A percentile compares a stretch with the other conserved stretches of the same genome.
Evolutionary conservation across 2,113 vertebrate species (phyloP).

Genomic region (Sinocyclocheilus anshuiensis): DNA sequence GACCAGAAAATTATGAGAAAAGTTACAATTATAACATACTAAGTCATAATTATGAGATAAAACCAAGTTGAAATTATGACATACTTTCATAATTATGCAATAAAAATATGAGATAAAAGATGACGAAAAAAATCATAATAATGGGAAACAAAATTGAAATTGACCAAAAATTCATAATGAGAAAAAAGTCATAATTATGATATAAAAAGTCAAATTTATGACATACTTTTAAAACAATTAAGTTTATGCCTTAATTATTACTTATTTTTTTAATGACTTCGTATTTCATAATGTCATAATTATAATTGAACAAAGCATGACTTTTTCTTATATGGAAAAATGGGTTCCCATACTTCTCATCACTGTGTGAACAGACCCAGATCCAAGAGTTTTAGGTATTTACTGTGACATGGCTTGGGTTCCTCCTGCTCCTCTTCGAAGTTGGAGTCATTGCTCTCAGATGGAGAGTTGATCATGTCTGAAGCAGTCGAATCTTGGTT

Average conservation of each 20-base stretch:
- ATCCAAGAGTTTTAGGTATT: conserved; percentile 44
- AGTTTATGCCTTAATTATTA: neutral
- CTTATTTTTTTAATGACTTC: neutral
- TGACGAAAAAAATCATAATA: neutral
- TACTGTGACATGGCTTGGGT: conserved; percentile 67
- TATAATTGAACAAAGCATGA: neutral
- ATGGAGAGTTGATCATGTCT: conserved; percentile 52
- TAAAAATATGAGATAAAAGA: neutral
- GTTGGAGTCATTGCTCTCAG: conserved; percentile 60
- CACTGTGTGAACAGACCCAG: neutral
- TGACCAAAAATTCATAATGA: neutral
- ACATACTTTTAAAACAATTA: neutral
- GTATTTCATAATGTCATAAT: neutral
- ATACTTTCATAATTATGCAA: neutral
- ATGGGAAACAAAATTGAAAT: neutral
- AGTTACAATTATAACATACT: neutral
- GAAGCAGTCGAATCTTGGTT: neutral
- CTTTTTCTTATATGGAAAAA: neutral
- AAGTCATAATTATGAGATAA: neutral
- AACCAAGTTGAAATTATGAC: neutral
- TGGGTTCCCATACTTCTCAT: neutral
- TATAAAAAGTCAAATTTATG: neutral
- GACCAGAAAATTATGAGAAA: no score
- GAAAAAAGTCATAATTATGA: neutral
- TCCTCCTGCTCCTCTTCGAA: conserved; percentile 63